Conservation (phyloP, 2,113 vertebrate genomes). For the Cyanistes caeruleus region DNA sequence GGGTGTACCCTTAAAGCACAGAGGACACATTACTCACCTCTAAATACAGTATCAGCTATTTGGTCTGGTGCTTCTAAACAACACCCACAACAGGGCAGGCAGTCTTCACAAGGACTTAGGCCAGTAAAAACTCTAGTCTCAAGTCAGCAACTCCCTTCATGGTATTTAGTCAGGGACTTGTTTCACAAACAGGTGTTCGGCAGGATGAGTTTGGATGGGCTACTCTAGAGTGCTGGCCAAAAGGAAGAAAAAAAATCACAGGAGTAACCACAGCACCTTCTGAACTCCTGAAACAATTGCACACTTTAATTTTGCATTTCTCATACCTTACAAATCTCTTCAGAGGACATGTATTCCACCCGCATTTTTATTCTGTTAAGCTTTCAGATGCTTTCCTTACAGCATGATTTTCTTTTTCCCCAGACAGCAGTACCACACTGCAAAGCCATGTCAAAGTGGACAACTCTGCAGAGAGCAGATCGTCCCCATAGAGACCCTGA, state of each 20-base stretch:
- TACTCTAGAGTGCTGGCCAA: background rate
- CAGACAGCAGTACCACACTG: background rate
- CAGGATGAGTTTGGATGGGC: background rate
- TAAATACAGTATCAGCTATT: background rate
- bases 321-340: background rate
- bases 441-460: background rate
- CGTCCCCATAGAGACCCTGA: background rate
- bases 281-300: background rate
- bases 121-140: background rate
- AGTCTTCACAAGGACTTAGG: background rate
- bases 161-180: background rate
- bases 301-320: background rate
- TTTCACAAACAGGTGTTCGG: background rate
- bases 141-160: background rate
- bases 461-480: background rate
- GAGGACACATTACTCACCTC: background rate
- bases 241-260: background rate
- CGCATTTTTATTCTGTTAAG: background rate
- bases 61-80: background rate
- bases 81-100: rapidly evolving
- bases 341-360: background rate
- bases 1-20: background rate
- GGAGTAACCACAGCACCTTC: background rate
- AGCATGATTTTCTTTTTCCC: background rate
- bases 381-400: background rate